These are phyloP conservation scores for Drosophila obscura DNA, from an alignment of 1,140 invertebrate genomes.

Conservation along the genomic window DNA sequence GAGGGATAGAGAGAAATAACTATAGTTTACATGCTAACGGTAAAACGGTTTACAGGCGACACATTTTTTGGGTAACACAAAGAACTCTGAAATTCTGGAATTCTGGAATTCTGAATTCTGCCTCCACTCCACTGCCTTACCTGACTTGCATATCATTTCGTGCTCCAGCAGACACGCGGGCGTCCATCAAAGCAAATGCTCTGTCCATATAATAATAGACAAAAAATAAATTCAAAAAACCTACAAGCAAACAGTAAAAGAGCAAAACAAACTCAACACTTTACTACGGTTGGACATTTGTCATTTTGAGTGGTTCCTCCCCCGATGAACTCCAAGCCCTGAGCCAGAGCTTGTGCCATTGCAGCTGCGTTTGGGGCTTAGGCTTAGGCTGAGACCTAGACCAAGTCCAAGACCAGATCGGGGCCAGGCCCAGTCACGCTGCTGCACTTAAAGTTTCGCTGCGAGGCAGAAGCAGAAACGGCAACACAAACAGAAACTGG, in stretches of 20 bases:
- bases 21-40: conserved; percentile 29
- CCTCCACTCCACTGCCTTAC: conserved; percentile 24
- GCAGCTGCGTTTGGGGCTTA: conserved; percentile 8
- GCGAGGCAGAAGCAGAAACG: background rate
- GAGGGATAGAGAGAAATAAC: background rate
- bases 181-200: conserved; percentile 33
- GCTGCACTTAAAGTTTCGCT: conserved; percentile 36
- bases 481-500: conserved; percentile 12
- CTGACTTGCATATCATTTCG: conserved; percentile 73
- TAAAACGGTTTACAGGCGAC: conserved; percentile 36
- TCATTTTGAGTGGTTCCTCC: conserved; percentile 20
- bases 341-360: conserved; percentile 26
- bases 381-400: too few relatives aligned
- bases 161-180: conserved; percentile 26
- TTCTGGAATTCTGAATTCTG: conserved; percentile 13
- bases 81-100: conserved; percentile 2
- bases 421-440: conserved; percentile 33
- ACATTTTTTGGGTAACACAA: conserved; percentile 22
- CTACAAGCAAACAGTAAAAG: conserved; percentile 16
- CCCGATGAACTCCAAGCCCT: too few relatives aligned
- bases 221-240: conserved; percentile 2
- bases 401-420: conserved; percentile 5
- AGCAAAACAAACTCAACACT: conserved; percentile 26
- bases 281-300: conserved; percentile 29
- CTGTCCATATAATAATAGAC: background rate